phyloP scores from a whole-genome alignment of 2,113 vertebrate species.

The Macaca nemestrina region DNA sequence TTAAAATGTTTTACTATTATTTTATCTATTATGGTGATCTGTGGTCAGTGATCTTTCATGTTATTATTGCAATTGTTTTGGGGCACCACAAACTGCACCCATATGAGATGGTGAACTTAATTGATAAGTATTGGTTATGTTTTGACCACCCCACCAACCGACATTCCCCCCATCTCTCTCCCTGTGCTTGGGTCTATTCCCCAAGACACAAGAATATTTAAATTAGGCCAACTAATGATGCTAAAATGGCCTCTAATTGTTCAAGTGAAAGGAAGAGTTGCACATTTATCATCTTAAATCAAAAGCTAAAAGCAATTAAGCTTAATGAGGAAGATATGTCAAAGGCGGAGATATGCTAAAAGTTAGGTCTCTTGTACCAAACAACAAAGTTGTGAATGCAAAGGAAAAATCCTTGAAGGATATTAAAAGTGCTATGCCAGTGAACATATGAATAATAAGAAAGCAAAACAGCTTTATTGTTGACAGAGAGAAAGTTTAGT shows the following conservation, averaged over 20 bases:
- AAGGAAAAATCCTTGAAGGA: too few species aligned
- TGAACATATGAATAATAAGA: too few species aligned
- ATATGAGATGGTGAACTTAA: not conserved
- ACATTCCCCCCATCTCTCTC: not conserved
- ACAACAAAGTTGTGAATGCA: too few species aligned
- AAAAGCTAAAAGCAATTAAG: not conserved
- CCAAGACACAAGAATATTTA: not conserved
- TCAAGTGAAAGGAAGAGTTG: not conserved
- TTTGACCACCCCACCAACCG: not conserved
- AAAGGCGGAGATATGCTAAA: too few species aligned
- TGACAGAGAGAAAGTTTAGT: not conserved
- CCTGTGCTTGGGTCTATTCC: not conserved
- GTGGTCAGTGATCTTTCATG: not conserved
- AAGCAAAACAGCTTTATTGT: not conserved
- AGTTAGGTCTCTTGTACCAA: too few species aligned
- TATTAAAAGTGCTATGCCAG: too few species aligned
- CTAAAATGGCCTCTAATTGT: not conserved
- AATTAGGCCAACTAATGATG: not conserved
- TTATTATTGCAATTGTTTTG: not conserved
- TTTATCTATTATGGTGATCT: not conserved
- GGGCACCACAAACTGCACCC: not conserved
- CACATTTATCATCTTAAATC: not conserved
- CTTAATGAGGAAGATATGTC: not conserved
- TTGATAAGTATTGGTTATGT: not conserved
- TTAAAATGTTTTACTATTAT: not conserved